Percentiles rank a stretch among this genome's conserved stretches.
Evolutionary conservation across 2,113 vertebrate genomes (phyloP).

Genomic region (Arenaria interpres): DNA sequence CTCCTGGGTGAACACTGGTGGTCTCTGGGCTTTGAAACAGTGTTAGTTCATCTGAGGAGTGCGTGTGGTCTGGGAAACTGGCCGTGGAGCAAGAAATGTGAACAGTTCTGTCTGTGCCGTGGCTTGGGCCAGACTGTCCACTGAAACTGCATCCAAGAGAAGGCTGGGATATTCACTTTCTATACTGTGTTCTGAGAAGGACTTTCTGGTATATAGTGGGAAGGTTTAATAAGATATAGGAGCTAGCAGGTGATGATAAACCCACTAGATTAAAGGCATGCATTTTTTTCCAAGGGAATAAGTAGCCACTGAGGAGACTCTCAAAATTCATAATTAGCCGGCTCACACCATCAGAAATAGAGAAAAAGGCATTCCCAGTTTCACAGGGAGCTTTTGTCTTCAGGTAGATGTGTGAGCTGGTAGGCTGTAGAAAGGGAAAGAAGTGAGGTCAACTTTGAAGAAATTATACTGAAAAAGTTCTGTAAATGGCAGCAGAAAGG

Average conservation of each 20-base stretch:
- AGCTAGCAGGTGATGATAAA: neutral
- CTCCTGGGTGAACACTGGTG: neutral
- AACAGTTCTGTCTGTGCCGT: neutral
- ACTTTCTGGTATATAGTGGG: neutral
- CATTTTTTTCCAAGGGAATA: neutral
- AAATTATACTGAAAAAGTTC: neutral
- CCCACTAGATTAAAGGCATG: neutral
- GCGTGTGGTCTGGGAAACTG: neutral
- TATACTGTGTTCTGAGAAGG: accelerated
- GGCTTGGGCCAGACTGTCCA: neutral
- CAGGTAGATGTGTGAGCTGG: neutral
- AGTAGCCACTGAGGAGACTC: neutral
- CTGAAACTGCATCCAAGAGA: neutral
- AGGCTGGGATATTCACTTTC: neutral
- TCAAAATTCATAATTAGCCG: neutral
- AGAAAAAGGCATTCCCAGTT: neutral
- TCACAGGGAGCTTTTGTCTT: neutral
- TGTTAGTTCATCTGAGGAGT: neutral
- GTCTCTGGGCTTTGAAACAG: neutral
- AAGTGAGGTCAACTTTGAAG: neutral
- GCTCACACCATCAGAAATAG: neutral
- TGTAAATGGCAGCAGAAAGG: neutral
- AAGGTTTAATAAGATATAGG: neutral
- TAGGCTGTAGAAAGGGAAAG: neutral
- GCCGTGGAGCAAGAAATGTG: accelerated